Conservation (phyloP, 2,113 vertebrate genomes). For the Ictalurus furcatus region DNA sequence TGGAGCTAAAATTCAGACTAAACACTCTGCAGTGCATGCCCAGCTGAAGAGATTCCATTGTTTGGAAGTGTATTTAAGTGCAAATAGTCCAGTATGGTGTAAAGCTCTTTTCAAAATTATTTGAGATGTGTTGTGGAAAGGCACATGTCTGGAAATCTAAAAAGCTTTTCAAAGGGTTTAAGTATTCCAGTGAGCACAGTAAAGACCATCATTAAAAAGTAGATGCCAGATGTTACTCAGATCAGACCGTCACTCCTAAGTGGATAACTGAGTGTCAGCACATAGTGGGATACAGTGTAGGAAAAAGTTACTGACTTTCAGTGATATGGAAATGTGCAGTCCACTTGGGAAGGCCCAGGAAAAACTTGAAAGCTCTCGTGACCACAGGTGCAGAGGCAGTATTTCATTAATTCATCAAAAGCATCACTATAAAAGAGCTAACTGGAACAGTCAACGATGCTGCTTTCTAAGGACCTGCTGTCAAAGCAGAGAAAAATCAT, state of each 20-base stretch:
- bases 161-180: constrained; percentile 2
- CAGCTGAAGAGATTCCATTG: neutral
- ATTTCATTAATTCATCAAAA: constrained; percentile 24
- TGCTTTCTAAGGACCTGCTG: constrained; percentile 1
- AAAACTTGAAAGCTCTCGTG: constrained; percentile 15
- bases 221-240: constrained; percentile 12
- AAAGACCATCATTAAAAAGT: constrained; percentile 1
- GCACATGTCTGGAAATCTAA: neutral
- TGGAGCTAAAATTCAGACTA: neutral
- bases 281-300: neutral
- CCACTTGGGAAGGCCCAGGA: constrained; percentile 3
- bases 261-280: constrained; percentile 26
- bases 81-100: neutral
- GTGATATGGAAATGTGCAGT: constrained; percentile 3
- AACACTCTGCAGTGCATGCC: neutral
- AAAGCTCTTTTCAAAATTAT: neutral
- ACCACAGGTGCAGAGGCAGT: constrained; percentile 17
- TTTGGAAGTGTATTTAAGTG: neutral
- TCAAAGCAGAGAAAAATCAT: neutral
- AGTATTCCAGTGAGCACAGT: constrained; percentile 13
- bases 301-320: constrained; percentile 19
- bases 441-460: neutral
- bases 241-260: neutral
- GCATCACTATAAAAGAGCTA: neutral
- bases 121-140: neutral